Evolutionary conservation across 2,113 vertebrate species (phyloP), one percentile per base, ranked within the genome.

Genomic region (Corythoichthys haematopterus): DNA sequence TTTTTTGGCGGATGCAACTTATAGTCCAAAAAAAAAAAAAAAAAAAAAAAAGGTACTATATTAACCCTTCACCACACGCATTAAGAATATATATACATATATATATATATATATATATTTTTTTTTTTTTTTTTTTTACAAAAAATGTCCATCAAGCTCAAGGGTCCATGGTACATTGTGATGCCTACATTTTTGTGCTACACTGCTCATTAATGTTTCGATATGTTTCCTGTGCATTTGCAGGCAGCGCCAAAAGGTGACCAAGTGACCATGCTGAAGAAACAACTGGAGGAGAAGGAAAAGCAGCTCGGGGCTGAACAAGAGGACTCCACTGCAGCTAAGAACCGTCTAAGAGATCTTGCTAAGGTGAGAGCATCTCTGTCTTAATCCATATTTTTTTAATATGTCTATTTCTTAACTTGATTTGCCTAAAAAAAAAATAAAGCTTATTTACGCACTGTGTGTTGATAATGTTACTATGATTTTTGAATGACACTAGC

Each of bases 181-280:
- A 52, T 58, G 3, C 20, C 46, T 51, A n/a, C 14, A 4, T 65
- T 6, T 12, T 36, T 60, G 3, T 9, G 2, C 6, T 7, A 12
- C 37, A 15, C n/a, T 7, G 63, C 5, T 36, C 14, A 6, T 0
- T 28, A 64, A 37, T 0, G 1, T 12, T 45, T 64, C 47, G n/a
- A 43, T 64, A 0, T 69, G 9, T 58, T 13, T 28, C n/a, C 1
- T 64, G n/a, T 57, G 12, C 1, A 1, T 73, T 75, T 79, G 9
- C 68, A 98, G 96, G 96, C 96, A 46, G 93, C 92, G 3, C 95
- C 94, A 85, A 98, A 96, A 75, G 94, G 96, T 0, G 96, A 98
- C 74, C 95, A 94, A 0, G 87, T 96, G 3, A 88, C 91, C 0
- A 77, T 93, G 64, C 86, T 98, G 81, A 98, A 94, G 78, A 94